Evolutionary conservation across 1,140 invertebrate species (phyloP).

Genomic region (Muscidifurax raptorellus): DNA sequence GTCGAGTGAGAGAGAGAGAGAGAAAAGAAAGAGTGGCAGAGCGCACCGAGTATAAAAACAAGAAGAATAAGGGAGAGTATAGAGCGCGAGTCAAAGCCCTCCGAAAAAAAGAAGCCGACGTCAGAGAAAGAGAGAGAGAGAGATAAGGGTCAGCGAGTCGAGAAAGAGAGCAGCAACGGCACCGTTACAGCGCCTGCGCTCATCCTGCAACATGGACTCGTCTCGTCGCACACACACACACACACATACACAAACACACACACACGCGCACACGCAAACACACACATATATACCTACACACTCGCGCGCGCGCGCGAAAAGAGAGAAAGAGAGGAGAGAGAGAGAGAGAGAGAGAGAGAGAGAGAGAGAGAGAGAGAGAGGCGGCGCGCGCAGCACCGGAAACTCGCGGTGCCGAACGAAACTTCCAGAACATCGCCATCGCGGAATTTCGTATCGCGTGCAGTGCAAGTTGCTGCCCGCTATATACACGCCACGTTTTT

Average conservation of each 20-base stretch:
- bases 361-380: constrained; percentile 21
- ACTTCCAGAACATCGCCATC: constrained; percentile 31
- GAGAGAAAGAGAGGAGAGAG: constrained; percentile 23
- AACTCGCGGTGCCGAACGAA: constrained; percentile 39
- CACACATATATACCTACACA: background rate
- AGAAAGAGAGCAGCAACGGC: background rate
- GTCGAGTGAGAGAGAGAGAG: background rate
- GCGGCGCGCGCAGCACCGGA: constrained; percentile 36
- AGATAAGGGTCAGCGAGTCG: constrained; percentile 15
- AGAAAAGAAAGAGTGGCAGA: background rate
- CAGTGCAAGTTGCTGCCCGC: background rate
- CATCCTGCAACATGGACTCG: constrained; percentile 39
- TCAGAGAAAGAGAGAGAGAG: background rate
- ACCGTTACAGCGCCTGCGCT: constrained; percentile 31
- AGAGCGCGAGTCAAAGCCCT: constrained; percentile 17
- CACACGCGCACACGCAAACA: background rate
- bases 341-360: background rate
- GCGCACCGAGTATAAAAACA: background rate
- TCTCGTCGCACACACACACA: background rate
- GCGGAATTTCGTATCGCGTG: background rate
- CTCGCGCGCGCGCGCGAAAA: background rate
- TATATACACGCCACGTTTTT: background rate
- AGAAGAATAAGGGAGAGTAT: background rate
- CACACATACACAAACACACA: background rate
- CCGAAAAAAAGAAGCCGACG: constrained; percentile 7